Conservation (phyloP, 2,113 vertebrate genomes). For the Lophotis ruficrista region DNA sequence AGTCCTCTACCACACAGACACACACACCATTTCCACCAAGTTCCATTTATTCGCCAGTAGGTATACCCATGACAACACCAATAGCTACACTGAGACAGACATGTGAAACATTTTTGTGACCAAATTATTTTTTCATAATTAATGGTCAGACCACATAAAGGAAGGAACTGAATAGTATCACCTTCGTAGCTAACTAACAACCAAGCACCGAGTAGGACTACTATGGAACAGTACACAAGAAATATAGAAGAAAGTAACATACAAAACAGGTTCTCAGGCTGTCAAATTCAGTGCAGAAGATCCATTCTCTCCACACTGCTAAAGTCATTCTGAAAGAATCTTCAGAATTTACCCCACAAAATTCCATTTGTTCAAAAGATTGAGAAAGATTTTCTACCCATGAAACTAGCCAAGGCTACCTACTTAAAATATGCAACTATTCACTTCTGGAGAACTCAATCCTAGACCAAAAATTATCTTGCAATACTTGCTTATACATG, state of each 20-base stretch:
- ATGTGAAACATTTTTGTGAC: neutral
- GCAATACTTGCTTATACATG: neutral
- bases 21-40: too few species aligned
- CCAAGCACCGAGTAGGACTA: neutral
- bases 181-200: neutral
- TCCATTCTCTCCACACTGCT: neutral
- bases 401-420: neutral
- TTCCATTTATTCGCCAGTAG: neutral
- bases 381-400: neutral
- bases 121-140: neutral
- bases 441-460: neutral
- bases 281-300: neutral
- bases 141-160: rapidly evolving
- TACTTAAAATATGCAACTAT: neutral
- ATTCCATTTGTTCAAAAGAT: neutral
- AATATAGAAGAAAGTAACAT: neutral
- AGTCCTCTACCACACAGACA: neutral
- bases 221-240: neutral
- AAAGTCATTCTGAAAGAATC: neutral
- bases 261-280: neutral
- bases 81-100: neutral
- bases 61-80: neutral
- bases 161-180: neutral
- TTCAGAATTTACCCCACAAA: neutral
- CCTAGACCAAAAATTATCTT: neutral